Conservation (phyloP, 2,113 vertebrate species). For the Thymallus thymallus region DNA sequence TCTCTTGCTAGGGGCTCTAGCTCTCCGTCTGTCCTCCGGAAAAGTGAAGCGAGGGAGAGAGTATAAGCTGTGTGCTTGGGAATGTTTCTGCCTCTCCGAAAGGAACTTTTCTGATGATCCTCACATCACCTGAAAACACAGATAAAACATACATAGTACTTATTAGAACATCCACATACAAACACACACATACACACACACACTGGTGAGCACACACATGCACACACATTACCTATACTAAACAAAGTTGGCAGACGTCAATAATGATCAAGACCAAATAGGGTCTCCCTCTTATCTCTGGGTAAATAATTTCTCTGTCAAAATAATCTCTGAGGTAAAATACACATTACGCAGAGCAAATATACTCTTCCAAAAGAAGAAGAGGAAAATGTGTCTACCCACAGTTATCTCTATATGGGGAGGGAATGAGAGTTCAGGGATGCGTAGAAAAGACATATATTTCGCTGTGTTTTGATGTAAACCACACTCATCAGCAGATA, state of each 20-base stretch:
- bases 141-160: neutral
- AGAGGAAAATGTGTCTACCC: neutral
- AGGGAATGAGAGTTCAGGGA: neutral
- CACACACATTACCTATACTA: neutral
- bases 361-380: neutral
- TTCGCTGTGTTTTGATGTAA: neutral
- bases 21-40: neutral
- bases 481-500: conserved; percentile 36
- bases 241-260: neutral
- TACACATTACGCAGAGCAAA: neutral
- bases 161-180: conserved; percentile 13
- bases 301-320: too few relatives aligned
- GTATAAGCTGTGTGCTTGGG: neutral
- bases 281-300: neutral
- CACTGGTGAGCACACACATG: too few relatives aligned
- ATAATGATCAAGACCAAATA: neutral
- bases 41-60: neutral
- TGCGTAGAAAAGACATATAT: neutral
- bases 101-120: conserved; percentile 18
- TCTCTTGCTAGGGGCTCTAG: conserved; percentile 55
- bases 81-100: conserved; percentile 6
- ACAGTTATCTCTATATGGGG: neutral
- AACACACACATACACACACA: neutral
- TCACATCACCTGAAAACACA: conserved; percentile 70
- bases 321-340: neutral